Percentiles rank a stretch among this genome's conserved stretches.
Evolutionary conservation across 92 coral and sea anemone species (phyloP).

Genomic region (Heteractis magnifica): DNA sequence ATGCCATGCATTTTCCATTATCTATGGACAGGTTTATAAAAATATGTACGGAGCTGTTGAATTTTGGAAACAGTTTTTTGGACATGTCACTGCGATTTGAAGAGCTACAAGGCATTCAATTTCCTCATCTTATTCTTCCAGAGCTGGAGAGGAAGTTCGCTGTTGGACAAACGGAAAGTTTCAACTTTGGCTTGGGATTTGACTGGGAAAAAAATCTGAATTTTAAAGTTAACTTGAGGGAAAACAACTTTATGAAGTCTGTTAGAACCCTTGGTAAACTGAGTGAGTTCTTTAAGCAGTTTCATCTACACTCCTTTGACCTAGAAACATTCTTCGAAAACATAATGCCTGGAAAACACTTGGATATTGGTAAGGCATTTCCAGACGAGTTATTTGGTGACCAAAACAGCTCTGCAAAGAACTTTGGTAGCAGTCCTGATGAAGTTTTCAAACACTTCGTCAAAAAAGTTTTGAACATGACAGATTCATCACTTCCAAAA

Average conservation of each 20-base stretch:
- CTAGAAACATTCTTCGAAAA: conserved; percentile 65
- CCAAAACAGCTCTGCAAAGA: background rate
- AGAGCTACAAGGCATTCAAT: conserved; percentile 46
- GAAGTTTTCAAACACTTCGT: conserved; percentile 65
- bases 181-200: conserved; percentile 77
- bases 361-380: conserved; percentile 50
- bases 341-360: conserved; percentile 65
- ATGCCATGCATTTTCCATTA: conserved; percentile 69
- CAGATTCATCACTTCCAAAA: conserved; percentile 57
- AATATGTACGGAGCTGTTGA: conserved; percentile 49
- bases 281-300: conserved; percentile 56
- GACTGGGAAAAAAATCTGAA: conserved; percentile 75
- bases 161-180: conserved; percentile 26
- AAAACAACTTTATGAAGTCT: conserved; percentile 56
- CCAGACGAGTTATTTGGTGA: conserved; percentile 42
- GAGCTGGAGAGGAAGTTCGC: conserved; percentile 52
- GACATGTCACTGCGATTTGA: conserved; percentile 74
- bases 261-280: conserved; percentile 50
- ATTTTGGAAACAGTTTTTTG: conserved; percentile 72
- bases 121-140: conserved; percentile 66
- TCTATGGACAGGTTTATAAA: conserved; percentile 70
- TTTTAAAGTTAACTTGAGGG: conserved; percentile 62
- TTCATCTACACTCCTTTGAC: conserved; percentile 63
- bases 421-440: conserved; percentile 38
- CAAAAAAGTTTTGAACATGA: conserved; percentile 37